Evolutionary conservation across 2,888 invertebrate genomes (phyloP).

Genomic region (Cancer borealis): DNA sequence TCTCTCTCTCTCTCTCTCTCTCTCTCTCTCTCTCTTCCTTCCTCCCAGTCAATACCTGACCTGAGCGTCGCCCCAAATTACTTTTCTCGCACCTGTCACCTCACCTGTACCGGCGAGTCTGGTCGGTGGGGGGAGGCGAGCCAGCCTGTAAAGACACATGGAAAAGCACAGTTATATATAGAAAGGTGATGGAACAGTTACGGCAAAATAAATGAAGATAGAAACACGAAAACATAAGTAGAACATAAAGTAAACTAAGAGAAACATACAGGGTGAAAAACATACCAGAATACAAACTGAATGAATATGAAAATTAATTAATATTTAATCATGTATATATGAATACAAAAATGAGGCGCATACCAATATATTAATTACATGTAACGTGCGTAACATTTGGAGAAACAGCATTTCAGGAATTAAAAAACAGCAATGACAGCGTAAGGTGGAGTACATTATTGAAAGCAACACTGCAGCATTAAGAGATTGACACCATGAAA

Average conservation of each 20-base stretch:
- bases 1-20: not conserved
- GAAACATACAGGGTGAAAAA: not conserved
- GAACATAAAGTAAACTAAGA: not conserved
- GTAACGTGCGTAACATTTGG: too few species aligned
- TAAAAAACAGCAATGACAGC: too few species aligned
- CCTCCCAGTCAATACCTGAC: constrained; percentile 1
- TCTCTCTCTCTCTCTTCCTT: not conserved
- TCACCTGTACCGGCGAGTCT: not conserved
- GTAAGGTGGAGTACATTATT: not conserved
- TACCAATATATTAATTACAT: too few species aligned
- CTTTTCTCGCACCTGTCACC: constrained; percentile 12
- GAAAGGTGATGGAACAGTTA: not conserved
- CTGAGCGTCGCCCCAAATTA: not conserved
- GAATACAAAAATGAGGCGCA: too few species aligned
- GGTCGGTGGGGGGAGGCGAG: not conserved
- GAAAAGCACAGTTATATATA: not conserved
- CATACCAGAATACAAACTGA: not conserved
- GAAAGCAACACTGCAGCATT: not conserved
- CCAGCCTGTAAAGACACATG: not conserved
- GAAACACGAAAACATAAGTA: not conserved
- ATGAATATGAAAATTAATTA: not conserved
- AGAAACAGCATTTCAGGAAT: too few species aligned
- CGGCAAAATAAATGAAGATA: not conserved
- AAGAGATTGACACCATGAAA: not conserved
- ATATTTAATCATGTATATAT: too few species aligned